Base-by-base conservation (phyloP, 1,140 invertebrate species). In the Sesamia nonagrioides region DNA sequence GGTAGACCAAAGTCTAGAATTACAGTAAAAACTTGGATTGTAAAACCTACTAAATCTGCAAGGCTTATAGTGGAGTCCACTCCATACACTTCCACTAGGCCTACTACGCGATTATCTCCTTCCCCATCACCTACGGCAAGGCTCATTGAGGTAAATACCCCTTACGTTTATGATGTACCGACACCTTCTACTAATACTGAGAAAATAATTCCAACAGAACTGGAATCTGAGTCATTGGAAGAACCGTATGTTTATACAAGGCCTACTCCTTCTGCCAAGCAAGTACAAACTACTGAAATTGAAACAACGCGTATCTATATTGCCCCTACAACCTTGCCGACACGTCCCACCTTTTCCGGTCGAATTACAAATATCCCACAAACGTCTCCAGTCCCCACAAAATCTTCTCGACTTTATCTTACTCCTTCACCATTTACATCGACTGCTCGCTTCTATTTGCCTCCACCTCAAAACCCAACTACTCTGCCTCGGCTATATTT, bases 11-110 rank as follows among this genome's bases (percentile, higher is more conserved):
- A 91, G 84, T 92, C 93, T 15, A 79, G 90, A 85, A 89, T 95
- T 37, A 92, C 89, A 54, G 90, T 93, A 63, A 95, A 94, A 86
- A 93, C 92, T 11, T 95, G 92, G 92, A 91, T 95, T 37, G 83
- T 93, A n/a, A 92, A 91, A 82, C 93, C 93, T 6, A 86, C 89
- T 13, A 93, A 89, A 81, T 77, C 80, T 60, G 83, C 84, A 27
- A 89, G 88, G 74, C 78, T 93, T 68, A 82, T 88, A 13, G 80
- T 79, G 35, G 82, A 91, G 17, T 80, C 88, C 21, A 87, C 86
- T 76, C 76, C 92, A n/a, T 92, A 92, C 61, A 88, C 80, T 33
- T 91, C 91, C 69, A 63, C 82, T 52, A 84, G 75, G 42, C 88
- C 91, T 66, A 78, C 83, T 11, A 15, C 27, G 35, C 87, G 89